These are phyloP conservation scores for Fringilla coelebs DNA, from an alignment of 2,797 vertebrate genomes.

Conservation along the genomic window DNA sequence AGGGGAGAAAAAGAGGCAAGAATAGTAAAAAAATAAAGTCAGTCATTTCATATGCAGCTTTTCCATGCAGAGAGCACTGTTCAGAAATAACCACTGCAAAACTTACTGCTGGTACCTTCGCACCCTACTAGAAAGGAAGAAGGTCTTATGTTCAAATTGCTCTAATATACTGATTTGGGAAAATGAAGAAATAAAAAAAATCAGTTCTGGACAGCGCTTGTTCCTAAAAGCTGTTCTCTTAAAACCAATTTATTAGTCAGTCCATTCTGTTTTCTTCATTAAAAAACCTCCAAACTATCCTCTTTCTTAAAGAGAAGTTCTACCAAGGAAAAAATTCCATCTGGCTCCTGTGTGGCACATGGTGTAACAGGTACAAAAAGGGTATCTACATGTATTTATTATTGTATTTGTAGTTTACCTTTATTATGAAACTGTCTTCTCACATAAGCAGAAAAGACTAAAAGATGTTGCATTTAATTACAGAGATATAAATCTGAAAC, in stretches of 20 bases:
- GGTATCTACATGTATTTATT: background rate
- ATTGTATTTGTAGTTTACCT: background rate
- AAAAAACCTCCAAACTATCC: fast-evolving
- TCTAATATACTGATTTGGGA: background rate
- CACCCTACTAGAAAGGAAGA: background rate
- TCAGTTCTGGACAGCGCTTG: background rate
- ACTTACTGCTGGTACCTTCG: background rate
- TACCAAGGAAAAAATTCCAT: background rate
- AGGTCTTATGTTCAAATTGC: background rate
- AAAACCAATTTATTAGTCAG: background rate
- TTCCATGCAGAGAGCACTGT: background rate
- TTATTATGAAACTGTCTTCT: background rate
- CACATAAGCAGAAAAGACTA: background rate
- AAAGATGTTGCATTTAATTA: background rate
- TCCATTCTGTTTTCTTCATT: background rate
- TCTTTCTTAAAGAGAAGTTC: background rate
- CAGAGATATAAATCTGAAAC: background rate
- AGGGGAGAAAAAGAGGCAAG: background rate
- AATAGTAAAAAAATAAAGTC: background rate
- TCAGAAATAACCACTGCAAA: background rate
- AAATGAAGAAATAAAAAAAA: background rate
- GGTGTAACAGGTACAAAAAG: background rate
- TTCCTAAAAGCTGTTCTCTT: background rate
- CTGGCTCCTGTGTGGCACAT: background rate
- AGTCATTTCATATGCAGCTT: background rate